Evolutionary conservation across 2,888 invertebrate species (phyloP).

Genomic region (Litoditis marina): DNA sequence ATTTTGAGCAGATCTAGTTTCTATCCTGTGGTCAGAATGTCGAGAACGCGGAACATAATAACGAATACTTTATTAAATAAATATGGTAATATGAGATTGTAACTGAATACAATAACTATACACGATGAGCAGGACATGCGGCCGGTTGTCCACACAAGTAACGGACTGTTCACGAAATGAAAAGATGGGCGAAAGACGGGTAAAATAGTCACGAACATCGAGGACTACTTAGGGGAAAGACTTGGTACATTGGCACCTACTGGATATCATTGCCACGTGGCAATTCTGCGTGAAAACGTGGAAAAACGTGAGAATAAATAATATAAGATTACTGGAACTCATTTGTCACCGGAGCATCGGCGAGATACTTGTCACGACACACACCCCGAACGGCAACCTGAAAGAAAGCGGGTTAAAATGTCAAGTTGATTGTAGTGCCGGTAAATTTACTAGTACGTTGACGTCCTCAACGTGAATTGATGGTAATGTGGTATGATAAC

Average conservation of each 20-base stretch:
- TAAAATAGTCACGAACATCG: not conserved
- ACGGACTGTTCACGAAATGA: not conserved
- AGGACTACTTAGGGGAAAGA: not conserved
- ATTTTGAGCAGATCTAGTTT: no score
- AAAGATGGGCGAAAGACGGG: not conserved
- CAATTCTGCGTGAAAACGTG: slow-evolving; percentile 6
- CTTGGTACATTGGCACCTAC: slow-evolving; percentile 23
- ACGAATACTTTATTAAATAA: no score
- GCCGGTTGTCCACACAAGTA: not conserved
- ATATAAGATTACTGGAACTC: slow-evolving; percentile 14
- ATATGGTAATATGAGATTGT: no score
- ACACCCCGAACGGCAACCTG: slow-evolving; percentile 56
- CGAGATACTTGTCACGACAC: slow-evolving; percentile 51
- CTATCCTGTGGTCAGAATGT: no score
- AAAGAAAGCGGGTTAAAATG: no score
- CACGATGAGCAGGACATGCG: slow-evolving; percentile 2
- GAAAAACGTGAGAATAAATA: not conserved
- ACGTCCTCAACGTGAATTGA: no score
- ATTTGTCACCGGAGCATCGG: slow-evolving; percentile 16
- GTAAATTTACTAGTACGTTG: no score
- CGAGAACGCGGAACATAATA: no score
- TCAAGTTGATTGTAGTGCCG: no score
- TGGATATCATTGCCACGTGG: slow-evolving; percentile 14
- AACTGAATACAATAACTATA: no score
- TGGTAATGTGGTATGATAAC: no score